A percentile compares a stretch with the other conserved stretches of the same genome.
These are phyloP conservation scores for Holacanthella duospinosa DNA, from an alignment of 2,888 invertebrate genomes.

Conservation along the genomic window DNA sequence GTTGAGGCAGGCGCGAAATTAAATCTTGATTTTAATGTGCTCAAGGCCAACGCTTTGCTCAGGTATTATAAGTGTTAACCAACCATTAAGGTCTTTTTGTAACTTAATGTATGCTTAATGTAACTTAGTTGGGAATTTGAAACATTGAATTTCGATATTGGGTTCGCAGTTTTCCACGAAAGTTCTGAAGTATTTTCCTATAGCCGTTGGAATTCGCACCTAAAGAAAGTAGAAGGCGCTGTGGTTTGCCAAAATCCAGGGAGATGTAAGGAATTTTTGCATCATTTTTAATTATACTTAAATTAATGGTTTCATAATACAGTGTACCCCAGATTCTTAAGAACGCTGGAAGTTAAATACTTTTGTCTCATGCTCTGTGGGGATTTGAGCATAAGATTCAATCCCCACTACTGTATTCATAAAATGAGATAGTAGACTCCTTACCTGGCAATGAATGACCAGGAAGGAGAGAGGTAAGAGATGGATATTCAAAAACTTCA, in stretches of 20 bases:
- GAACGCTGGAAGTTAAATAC: no score
- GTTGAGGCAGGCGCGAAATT: background rate
- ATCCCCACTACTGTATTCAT: no score
- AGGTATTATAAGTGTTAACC: background rate
- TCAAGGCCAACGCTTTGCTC: background rate
- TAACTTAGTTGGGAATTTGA: slow-evolving; percentile 14
- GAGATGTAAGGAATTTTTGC: background rate
- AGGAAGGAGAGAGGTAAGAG: background rate
- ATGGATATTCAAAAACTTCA: no score
- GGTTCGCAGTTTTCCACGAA: slow-evolving; percentile 4
- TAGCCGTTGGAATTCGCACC: background rate
- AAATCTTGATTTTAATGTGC: background rate
- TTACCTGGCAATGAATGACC: no score
- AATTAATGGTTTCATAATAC: no score
- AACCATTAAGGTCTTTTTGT: background rate
- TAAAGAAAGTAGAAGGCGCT: background rate
- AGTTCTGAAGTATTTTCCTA: background rate
- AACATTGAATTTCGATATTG: slow-evolving; percentile 13
- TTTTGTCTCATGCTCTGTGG: no score
- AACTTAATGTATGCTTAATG: background rate
- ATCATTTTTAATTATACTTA: background rate
- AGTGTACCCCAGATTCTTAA: no score
- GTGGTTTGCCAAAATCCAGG: background rate
- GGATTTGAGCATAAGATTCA: no score
- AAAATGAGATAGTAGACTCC: no score